Base-by-base conservation (phyloP, 2,888 invertebrate genomes). In the Drosophila barbarae region DNA sequence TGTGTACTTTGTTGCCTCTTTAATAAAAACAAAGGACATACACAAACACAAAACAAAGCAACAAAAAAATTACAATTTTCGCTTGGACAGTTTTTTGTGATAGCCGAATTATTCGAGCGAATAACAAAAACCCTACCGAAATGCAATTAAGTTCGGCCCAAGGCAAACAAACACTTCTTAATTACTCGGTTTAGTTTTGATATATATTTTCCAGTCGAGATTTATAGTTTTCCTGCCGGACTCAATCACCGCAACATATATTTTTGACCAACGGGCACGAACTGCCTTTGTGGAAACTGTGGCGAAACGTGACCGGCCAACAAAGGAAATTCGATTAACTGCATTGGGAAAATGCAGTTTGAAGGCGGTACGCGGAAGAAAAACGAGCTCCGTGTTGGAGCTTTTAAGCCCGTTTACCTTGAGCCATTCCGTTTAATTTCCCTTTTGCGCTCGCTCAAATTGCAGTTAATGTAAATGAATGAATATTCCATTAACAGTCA, bases 401-500 rank as follows among this genome's bases (percentile, higher is more conserved):
- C 41, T 41, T 23, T 41, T 23, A 32, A 60, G 51, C 12, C 35
- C 32, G 42, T 32, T 49, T 21, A 54, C 47, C 51, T 26, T 53
- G 13, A 35, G 57, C 38, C 47, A 41, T 68, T 49, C 35, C 49
- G 64, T 64, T 70, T 65, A 61, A 75, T 81, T 78, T 75, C 55
- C 61, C 64, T 26, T 42, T 56, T 15, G 47, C 46, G 55, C 52
- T 42, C 58, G 51, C 64, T 69, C 35, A 56, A 63, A 59, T 72
- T 64, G 66, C 78, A 67, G 61, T 55, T 60, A 75, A 67, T 63
- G 81, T 35, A 69, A 77, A 75, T 75, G 58, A 70, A 68, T 70
- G 68, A 68, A 68, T 68, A 49, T 68, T 61, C 38, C 53, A 68
- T 68, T 54, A 70, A 50, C 34, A 49, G 64, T 65, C 71, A 61